Evolutionary conservation across 37 sponge, comb jelly and placozoan species (phyloP), one percentile per base, ranked within the genome.

Genomic region (Theonella swinhoei): DNA sequence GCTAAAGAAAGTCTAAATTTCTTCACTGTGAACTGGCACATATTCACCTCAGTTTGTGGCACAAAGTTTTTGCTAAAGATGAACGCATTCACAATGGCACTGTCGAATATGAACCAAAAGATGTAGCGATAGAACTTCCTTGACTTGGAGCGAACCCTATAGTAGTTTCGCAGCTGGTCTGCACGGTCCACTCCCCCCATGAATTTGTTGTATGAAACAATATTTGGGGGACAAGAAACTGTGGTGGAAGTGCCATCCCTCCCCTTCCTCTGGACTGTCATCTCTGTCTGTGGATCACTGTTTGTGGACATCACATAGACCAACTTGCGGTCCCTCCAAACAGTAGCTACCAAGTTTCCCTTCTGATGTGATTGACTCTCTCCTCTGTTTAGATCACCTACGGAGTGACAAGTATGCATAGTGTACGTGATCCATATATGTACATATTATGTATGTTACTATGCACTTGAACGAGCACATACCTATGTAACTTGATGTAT

Each of bases 121-220:
- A 76, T 47, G 62, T 76, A 76, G n/a, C 33, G 34, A 30, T 34
- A 76, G 26, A 47, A 76, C 36, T 58, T 41, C 29, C 31, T 23
- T 1, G 68, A 64, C 66, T 78, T 78, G 25, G 34, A 25, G 40
- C 80, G 38, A 3, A 66, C 68, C 20, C 35, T n/a, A 67, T 78
- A 78, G 20, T 64, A 64, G 35, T 25, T 25, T 1, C 80, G 67
- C 2, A 78, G 35, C 30, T 78, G 80, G 38, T 78, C 80, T n/a
- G n/a, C n/a, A n/a, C n/a, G n/a, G n/a, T n/a, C n/a, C n/a, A n/a
- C n/a, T n/a, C n/a, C n/a, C n/a, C n/a, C 64, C 66, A 64, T 78
- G 39, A 29, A 63, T 2, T n/a, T n/a, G n/a, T n/a, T n/a, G n/a
- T n/a, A n/a, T n/a, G n/a, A n/a, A n/a, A n/a, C n/a, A n/a, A n/a